Percentiles rank a stretch among this genome's conserved stretches.
Evolutionary conservation across 2,888 invertebrate species (phyloP).

Genomic region (Tipula helvola): DNA sequence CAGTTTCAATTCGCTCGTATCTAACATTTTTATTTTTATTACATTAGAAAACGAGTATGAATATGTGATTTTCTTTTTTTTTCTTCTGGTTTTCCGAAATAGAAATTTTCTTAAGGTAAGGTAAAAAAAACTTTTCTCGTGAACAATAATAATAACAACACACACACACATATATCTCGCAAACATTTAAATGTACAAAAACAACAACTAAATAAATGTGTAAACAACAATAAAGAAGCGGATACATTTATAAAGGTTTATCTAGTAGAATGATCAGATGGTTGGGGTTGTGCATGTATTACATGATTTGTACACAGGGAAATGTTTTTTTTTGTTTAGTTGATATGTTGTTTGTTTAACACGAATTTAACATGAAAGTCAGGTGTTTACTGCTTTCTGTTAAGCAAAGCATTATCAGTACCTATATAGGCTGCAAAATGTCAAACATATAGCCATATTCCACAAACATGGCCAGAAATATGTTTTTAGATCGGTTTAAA

Average conservation of each 20-base stretch:
- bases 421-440: no score
- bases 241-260: not conserved
- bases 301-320: not conserved
- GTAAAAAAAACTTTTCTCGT: not conserved
- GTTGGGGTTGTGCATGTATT: not conserved
- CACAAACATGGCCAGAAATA: no score
- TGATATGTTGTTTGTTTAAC: not conserved
- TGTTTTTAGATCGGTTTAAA: no score
- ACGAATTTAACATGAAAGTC: not conserved
- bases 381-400: not conserved
- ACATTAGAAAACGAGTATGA: not conserved
- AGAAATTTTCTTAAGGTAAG: not conserved
- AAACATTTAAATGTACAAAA: not conserved
- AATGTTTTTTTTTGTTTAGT: not conserved
- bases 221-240: not conserved
- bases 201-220: not conserved
- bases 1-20: constrained; percentile 4
- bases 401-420: no score
- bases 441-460: no score
- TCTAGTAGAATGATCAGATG: not conserved
- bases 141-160: not conserved
- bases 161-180: not conserved
- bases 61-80: not conserved
- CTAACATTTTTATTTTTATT: not conserved
- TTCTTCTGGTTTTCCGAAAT: not conserved